phyloP scores from a whole-genome alignment of 2,797 vertebrate genomes.

The Epinephelus coioides region DNA sequence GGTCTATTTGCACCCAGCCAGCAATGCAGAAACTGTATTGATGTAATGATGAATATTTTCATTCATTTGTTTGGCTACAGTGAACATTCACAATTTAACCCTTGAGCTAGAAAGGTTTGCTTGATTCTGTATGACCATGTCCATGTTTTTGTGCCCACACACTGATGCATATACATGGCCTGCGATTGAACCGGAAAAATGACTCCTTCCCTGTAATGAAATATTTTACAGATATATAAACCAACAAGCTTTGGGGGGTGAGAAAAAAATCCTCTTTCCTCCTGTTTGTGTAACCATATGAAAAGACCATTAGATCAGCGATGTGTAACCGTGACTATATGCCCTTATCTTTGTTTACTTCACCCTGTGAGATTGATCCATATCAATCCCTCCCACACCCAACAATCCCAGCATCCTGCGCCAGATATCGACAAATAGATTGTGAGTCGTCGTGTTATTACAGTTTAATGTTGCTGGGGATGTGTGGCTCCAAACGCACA shows the following conservation, averaged over 20 bases:
- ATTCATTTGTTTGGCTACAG: constrained; percentile 14
- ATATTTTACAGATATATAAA: constrained; percentile 28
- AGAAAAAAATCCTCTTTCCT: background rate
- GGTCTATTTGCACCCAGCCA: background rate
- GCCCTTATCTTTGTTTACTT: constrained; percentile 70
- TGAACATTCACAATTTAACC: constrained; percentile 3
- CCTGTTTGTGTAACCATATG: constrained; percentile 44
- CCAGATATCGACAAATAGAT: constrained; percentile 63
- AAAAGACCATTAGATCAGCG: constrained; percentile 48
- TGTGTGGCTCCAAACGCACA: constrained; percentile 37
- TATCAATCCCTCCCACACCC: constrained; percentile 64
- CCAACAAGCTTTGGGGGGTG: background rate
- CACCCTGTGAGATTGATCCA: constrained; percentile 64
- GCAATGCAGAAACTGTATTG: background rate
- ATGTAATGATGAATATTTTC: constrained; percentile 12
- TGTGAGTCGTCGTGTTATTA: constrained; percentile 42
- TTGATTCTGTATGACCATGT: background rate
- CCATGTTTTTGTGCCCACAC: constrained; percentile 12
- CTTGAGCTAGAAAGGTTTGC: background rate
- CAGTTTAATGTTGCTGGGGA: constrained; percentile 33
- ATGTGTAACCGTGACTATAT: constrained; percentile 58
- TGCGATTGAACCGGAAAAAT: constrained; percentile 16
- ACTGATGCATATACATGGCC: constrained; percentile 11
- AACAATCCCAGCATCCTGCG: constrained; percentile 44
- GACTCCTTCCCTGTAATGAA: background rate